phyloP scores from a whole-genome alignment of 2,797 vertebrate genomes.

The Ctenosaura bakeri region DNA sequence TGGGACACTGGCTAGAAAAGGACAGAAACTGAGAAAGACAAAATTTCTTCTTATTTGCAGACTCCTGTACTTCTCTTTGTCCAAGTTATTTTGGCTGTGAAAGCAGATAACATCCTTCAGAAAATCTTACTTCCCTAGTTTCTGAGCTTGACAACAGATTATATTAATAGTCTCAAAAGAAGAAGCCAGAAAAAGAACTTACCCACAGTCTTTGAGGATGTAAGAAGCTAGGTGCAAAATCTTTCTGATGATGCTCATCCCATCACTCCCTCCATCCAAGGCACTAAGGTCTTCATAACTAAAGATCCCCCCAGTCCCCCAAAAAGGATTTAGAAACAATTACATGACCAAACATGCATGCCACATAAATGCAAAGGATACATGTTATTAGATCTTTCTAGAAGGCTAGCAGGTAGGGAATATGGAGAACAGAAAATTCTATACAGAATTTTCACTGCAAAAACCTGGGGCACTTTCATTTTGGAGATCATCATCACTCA shows the following conservation, averaged over 20 bases:
- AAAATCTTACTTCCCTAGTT: neutral
- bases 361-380: neutral
- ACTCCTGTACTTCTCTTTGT: neutral
- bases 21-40: neutral
- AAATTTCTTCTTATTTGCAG: neutral
- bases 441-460: neutral
- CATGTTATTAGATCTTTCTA: neutral
- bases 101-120: neutral
- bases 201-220: conserved; percentile 89
- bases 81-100: neutral
- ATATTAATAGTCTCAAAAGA: conserved; percentile 7
- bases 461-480: neutral
- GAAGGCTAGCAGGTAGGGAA: neutral
- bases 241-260: conserved; percentile 87
- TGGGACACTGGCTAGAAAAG: neutral
- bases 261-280: conserved; percentile 91
- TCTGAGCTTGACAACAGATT: neutral
- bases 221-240: conserved; percentile 87
- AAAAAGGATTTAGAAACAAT: conserved; percentile 14
- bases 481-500: neutral
- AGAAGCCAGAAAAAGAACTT: conserved; percentile 49
- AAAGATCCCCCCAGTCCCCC: neutral
- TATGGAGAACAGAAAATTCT: neutral
- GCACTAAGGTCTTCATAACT: conserved; percentile 93
- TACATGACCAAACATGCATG: neutral